Evolutionary conservation across 2,113 vertebrate species (phyloP).

Genomic region (Otis tarda): DNA sequence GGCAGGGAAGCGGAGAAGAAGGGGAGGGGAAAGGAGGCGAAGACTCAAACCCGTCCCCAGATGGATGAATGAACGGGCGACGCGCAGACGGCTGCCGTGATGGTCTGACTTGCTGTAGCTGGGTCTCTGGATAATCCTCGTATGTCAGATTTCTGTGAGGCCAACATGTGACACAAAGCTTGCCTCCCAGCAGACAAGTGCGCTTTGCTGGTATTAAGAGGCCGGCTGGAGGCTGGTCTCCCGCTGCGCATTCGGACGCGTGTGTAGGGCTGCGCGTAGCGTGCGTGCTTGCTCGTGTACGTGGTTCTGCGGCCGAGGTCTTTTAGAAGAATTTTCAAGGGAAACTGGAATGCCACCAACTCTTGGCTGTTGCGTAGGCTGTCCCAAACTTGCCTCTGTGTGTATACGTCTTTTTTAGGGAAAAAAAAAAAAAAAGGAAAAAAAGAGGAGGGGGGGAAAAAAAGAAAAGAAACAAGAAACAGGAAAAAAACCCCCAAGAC

Average conservation of each 20-base stretch:
- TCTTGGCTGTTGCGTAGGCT: neutral
- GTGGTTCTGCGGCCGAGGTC: neutral
- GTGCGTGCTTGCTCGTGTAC: neutral
- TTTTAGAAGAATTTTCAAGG: neutral
- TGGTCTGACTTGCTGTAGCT: conserved; percentile 39
- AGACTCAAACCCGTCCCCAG: neutral
- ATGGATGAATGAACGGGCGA: conserved; percentile 39
- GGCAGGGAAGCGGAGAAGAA: neutral
- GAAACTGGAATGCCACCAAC: conserved; percentile 32
- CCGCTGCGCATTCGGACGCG: neutral
- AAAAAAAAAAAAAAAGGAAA: neutral
- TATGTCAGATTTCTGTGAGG: conserved; percentile 77
- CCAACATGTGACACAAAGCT: conserved; percentile 78
- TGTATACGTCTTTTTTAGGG: neutral
- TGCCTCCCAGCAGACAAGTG: conserved; percentile 68
- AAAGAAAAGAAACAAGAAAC: neutral
- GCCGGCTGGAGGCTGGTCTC: conserved; percentile 48
- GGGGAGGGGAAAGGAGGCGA: neutral
- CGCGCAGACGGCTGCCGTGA: conserved; percentile 20
- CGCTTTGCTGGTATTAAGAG: conserved; percentile 72
- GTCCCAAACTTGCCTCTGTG: neutral
- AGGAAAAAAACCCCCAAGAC: neutral
- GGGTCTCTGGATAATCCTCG: conserved; percentile 72
- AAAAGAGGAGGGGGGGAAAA: neutral
- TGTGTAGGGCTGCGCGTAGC: neutral